phyloP scores from a whole-genome alignment of 2,888 invertebrate species.

The Agrotis puta region DNA sequence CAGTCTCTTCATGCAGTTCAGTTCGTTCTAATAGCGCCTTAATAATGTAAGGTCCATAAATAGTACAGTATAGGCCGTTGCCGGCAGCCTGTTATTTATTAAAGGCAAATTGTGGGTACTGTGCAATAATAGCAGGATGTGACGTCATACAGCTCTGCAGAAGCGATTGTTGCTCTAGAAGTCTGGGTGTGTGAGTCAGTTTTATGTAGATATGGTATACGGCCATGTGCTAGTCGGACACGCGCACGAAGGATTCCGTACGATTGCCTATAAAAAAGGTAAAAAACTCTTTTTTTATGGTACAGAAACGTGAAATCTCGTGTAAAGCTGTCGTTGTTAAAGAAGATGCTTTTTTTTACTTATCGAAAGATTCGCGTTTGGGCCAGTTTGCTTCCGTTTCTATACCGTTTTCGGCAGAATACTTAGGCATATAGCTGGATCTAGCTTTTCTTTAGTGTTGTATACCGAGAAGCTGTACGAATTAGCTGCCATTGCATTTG shows the following conservation, averaged over 20 bases:
- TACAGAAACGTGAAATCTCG: no score
- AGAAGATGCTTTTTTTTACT: not conserved
- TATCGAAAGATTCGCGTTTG: no score
- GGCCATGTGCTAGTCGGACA: no score
- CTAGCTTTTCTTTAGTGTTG: no score
- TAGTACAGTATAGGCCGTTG: conserved; percentile 54
- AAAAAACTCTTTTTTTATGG: no score
- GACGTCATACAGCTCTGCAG: conserved; percentile 76
- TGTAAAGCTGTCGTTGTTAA: not conserved
- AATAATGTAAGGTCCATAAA: conserved; percentile 63
- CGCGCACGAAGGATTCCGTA: no score
- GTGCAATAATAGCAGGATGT: conserved; percentile 82
- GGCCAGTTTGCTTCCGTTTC: not conserved
- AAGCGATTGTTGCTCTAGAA: conserved; percentile 32
- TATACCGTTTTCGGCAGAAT: no score
- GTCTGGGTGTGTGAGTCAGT: conserved; percentile 1
- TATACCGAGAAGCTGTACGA: no score
- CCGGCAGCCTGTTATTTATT: conserved; percentile 77
- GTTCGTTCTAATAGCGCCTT: conserved; percentile 29
- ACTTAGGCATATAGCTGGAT: not conserved
- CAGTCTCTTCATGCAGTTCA: conserved; percentile 17
- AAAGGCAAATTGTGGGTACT: conserved; percentile 80
- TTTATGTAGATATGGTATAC: conserved; percentile 34
- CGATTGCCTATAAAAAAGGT: no score
- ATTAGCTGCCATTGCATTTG: not conserved